Evolutionary conservation across 2,797 vertebrate genomes (phyloP), one percentile per base, ranked within the genome.

Genomic region (Vipera ursinii): DNA sequence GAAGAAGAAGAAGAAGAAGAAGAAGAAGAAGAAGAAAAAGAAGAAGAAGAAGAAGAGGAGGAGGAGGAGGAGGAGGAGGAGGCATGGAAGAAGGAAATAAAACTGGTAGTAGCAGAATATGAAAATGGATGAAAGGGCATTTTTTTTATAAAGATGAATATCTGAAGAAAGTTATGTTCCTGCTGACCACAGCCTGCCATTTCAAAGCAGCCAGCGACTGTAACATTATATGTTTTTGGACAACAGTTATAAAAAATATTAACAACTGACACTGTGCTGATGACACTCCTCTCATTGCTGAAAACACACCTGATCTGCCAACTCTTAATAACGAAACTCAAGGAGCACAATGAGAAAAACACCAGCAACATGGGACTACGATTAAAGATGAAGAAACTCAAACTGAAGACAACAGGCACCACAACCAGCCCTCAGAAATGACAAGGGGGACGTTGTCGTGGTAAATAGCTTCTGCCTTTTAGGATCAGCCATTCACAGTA

Each of bases 141-240:
- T 6, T 93, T 48, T 69, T 92, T 94, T 82, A 95, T 94, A 93
- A 86, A 60, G 15, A 22, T 32, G 92, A 89, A 92, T 92, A 90
- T 92, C 92, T 92, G 93, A 89, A 89, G 95, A 91, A 24, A 91
- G 92, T 0, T 0, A 61, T 63, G 65, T 94, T 78, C 90, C 82
- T 44, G 44, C 93, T 91, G n/a, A 86, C 63, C 93, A 93, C 57
- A 92, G 95, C 88, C 88, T 65, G 28, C 59, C 89, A 63, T 94
- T 90, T 63, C 91, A 61, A 61, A 61, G 24, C 60, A 32, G 14
- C 13, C 32, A 69, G 5, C 2, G 14, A 17, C 5, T 38, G 6
- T 73, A 32, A 17, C n/a, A 32, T 73, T 69, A 32, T 73, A 17
- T 14, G 65, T 32, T 69, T 69, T 69, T 2, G 14, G 65, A 32